These are phyloP conservation scores for Xestia sexstrigata DNA, from an alignment of 2,888 invertebrate species.

Conservation along the genomic window DNA sequence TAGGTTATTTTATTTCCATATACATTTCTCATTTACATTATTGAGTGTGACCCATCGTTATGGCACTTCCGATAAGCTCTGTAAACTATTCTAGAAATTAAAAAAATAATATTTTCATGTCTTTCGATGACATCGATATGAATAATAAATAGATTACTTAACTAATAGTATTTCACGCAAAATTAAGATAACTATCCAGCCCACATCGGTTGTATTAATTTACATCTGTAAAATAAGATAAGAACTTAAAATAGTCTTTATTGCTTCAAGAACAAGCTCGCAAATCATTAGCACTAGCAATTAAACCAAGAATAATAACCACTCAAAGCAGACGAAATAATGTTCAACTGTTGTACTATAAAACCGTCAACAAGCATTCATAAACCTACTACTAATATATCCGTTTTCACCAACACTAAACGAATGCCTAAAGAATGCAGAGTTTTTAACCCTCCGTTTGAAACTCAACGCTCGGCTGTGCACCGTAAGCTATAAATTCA, in stretches of 20 bases:
- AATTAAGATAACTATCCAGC: not conserved
- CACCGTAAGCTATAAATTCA: not conserved
- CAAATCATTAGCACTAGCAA: not conserved
- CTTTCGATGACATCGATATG: not conserved
- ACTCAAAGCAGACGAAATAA: conserved; percentile 5
- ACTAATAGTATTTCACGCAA: no score
- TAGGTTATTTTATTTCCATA: not conserved
- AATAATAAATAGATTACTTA: not conserved
- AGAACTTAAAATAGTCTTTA: not conserved
- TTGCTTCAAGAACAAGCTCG: not conserved
- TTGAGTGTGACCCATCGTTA: no score
- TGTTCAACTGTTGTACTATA: conserved; percentile 26
- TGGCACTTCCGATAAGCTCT: conserved; percentile 21
- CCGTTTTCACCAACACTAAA: conserved; percentile 1
- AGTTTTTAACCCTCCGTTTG: not conserved
- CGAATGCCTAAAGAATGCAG: not conserved
- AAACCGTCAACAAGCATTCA: conserved; percentile 44
- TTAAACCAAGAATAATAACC: conserved; percentile 18
- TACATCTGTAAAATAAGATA: not conserved
- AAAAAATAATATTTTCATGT: not conserved
- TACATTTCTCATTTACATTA: not conserved
- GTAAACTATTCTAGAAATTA: not conserved
- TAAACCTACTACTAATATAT: conserved; percentile 27
- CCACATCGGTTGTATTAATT: not conserved
- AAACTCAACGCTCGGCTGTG: not conserved